A percentile compares a stretch with the other conserved stretches of the same genome.
These are phyloP conservation scores for Meganola albula DNA, from an alignment of 2,888 invertebrate genomes.

Conservation along the genomic window DNA sequence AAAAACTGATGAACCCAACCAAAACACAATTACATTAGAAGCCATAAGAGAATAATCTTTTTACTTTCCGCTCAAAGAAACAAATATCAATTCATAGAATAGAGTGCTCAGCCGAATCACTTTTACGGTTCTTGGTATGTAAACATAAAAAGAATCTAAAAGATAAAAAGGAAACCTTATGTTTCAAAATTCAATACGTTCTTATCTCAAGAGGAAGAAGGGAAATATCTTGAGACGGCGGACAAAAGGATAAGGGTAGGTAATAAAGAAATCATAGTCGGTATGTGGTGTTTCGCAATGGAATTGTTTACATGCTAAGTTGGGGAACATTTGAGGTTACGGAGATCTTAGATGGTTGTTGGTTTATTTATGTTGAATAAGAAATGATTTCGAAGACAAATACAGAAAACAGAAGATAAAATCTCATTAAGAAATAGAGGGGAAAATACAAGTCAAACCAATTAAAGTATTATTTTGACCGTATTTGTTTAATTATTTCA, in stretches of 20 bases:
- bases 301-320: slow-evolving; percentile 61
- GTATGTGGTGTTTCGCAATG: slow-evolving; percentile 43
- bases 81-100: slow-evolving; percentile 54
- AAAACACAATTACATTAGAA: slow-evolving; percentile 22
- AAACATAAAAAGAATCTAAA: slow-evolving; percentile 44
- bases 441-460: no score
- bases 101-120: slow-evolving; percentile 43
- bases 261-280: slow-evolving; percentile 66
- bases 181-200: slow-evolving; percentile 68
- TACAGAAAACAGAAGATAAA: no score
- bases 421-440: no score
- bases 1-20: no score
- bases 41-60: slow-evolving; percentile 26
- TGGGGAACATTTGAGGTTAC: slow-evolving; percentile 33
- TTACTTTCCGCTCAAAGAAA: slow-evolving; percentile 30
- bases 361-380: no score
- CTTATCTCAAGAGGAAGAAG: slow-evolving; percentile 51
- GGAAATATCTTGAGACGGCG: slow-evolving; percentile 46
- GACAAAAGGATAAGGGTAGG: slow-evolving; percentile 51
- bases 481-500: no score
- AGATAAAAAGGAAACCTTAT: slow-evolving; percentile 57
- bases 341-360: no score
- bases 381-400: no score
- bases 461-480: no score
- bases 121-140: slow-evolving; percentile 43